Conservation (phyloP, 1,140 invertebrate genomes). For the Cotesia vestalis region DNA sequence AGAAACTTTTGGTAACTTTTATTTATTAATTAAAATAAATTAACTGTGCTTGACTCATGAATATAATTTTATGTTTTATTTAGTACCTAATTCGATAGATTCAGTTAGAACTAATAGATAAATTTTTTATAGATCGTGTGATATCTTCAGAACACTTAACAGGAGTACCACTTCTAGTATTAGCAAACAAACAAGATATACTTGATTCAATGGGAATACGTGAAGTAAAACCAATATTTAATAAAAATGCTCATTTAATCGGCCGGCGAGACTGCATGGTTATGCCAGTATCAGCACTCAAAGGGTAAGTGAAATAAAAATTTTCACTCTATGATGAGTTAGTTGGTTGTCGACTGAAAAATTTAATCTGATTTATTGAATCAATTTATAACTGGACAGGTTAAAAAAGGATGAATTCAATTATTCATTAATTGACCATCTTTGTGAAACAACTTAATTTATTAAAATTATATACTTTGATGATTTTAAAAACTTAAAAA, state of each 20-base stretch:
- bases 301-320: slow-evolving; percentile 71
- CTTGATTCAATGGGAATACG: slow-evolving; percentile 93
- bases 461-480: too few species aligned
- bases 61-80: too few species aligned
- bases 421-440: too few species aligned
- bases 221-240: slow-evolving; percentile 94
- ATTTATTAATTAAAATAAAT: slow-evolving; percentile 30
- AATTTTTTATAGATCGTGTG: slow-evolving; percentile 85
- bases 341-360: too few species aligned
- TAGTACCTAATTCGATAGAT: too few species aligned
- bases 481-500: too few species aligned
- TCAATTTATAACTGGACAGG: too few species aligned
- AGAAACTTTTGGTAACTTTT: slow-evolving; percentile 87
- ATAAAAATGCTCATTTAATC: slow-evolving; percentile 89
- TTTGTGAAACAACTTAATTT: too few species aligned
- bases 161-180: slow-evolving; percentile 89
- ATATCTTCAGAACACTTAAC: slow-evolving; percentile 89
- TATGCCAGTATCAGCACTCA: slow-evolving; percentile 92
- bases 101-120: neutral
- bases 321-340: slow-evolving; percentile 31
- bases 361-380: too few species aligned
- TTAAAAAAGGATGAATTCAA: too few species aligned
- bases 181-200: slow-evolving; percentile 98
- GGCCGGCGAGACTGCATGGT: slow-evolving; percentile 93
- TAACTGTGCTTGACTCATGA: too few species aligned